Percentiles rank a stretch among this genome's conserved stretches.
Conservation (phyloP, 2,797 vertebrate species). For the Hafferia zeledoni region DNA sequence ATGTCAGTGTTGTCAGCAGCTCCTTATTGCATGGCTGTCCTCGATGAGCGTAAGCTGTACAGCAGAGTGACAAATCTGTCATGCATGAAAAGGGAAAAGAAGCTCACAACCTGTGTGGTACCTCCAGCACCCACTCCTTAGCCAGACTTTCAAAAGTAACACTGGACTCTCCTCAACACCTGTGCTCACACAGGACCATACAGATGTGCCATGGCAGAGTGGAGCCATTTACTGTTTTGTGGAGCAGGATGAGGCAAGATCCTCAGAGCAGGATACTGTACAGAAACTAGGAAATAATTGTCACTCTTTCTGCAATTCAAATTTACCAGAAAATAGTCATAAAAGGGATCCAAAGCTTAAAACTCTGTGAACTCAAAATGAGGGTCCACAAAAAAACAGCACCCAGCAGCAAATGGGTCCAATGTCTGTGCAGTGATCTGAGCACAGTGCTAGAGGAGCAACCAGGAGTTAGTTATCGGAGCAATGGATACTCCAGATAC, state of each 20-base stretch:
- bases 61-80: background rate
- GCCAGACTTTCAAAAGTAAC: background rate
- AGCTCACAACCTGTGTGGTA: rapidly evolving
- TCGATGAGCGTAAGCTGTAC: background rate
- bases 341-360: background rate
- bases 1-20: background rate
- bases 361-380: background rate
- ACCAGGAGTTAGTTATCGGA: background rate
- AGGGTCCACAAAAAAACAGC: background rate
- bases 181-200: background rate
- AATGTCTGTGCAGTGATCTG: background rate
- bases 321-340: background rate
- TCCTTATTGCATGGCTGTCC: rapidly evolving
- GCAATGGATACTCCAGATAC: background rate
- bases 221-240: background rate
- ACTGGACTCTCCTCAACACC: rapidly evolving
- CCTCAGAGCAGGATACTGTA: background rate
- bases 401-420: background rate
- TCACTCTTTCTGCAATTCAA: background rate
- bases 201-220: background rate
- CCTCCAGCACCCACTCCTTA: background rate
- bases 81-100: background rate
- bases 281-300: background rate
- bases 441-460: background rate
- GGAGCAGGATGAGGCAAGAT: background rate